Evolutionary conservation across 2,797 vertebrate genomes (phyloP).

Genomic region (Macropus fuliginosus): DNA sequence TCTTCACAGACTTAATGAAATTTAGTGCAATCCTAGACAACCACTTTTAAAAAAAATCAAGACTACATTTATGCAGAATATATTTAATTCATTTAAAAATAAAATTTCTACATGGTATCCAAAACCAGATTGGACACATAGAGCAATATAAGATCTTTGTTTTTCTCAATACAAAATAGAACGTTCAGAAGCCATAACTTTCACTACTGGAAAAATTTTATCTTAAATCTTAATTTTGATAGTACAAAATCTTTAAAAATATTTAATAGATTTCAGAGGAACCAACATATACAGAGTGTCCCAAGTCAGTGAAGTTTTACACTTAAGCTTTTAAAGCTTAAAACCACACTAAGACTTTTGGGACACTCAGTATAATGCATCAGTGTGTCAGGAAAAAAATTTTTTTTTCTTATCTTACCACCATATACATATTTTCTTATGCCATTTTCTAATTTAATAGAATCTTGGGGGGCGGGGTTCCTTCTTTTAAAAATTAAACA

Average conservation of each 20-base stretch:
- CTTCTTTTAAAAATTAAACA: background rate
- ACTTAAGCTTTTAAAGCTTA: background rate
- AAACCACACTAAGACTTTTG: background rate
- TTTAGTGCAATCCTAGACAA: constrained; percentile 40
- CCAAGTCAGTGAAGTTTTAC: background rate
- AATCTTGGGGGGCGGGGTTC: background rate
- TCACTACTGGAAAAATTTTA: constrained; percentile 40
- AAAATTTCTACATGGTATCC: constrained; percentile 9
- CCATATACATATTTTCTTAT: background rate
- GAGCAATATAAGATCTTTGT: constrained; percentile 32
- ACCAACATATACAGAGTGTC: background rate
- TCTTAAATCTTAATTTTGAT: constrained; percentile 53
- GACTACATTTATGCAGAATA: constrained; percentile 51
- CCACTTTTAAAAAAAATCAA: constrained; percentile 13
- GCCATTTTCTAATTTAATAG: background rate
- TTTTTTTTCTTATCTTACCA: background rate
- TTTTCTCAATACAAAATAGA: constrained; percentile 35
- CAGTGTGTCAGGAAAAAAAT: background rate
- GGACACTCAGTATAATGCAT: background rate
- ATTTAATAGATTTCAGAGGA: background rate
- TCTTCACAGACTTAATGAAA: constrained; percentile 3
- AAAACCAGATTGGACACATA: constrained; percentile 4
- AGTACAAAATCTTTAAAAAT: background rate
- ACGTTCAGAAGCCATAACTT: constrained; percentile 26
- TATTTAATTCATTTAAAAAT: constrained; percentile 45